These are phyloP conservation scores for Parnassius glacialis DNA, from an alignment of 2,888 invertebrate species.

Conservation along the genomic window DNA sequence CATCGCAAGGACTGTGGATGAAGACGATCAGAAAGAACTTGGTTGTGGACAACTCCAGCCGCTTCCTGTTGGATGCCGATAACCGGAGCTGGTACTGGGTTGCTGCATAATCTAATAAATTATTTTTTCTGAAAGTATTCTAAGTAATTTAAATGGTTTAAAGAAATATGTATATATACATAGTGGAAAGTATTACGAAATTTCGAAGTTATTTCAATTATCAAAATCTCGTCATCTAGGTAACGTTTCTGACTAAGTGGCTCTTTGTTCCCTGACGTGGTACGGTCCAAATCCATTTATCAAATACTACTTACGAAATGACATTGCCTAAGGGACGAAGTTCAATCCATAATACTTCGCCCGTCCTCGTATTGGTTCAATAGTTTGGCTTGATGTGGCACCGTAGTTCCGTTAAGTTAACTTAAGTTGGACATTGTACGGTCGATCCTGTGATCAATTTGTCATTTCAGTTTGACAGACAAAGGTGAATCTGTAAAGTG, in stretches of 20 bases:
- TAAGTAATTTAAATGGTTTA: too few relatives aligned
- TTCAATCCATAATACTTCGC: slow-evolving; percentile 26
- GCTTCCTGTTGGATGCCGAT: too few relatives aligned
- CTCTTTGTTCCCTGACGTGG: slow-evolving; percentile 25
- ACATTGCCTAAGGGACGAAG: slow-evolving; percentile 23
- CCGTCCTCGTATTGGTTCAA: slow-evolving; percentile 15
- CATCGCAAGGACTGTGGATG: too few relatives aligned
- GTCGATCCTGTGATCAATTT: slow-evolving; percentile 20
- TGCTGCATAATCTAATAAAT: too few relatives aligned
- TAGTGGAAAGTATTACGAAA: not conserved
- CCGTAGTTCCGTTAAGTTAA: slow-evolving; percentile 18
- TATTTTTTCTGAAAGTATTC: too few relatives aligned
- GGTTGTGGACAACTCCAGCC: too few relatives aligned
- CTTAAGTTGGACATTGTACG: slow-evolving; percentile 21
- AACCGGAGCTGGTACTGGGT: too few relatives aligned
- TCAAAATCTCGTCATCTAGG: slow-evolving; percentile 16
- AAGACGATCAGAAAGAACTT: too few relatives aligned
- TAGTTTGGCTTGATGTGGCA: slow-evolving; percentile 26
- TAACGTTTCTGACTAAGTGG: slow-evolving; percentile 21
- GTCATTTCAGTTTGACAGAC: slow-evolving; percentile 22
- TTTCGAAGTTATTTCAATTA: slow-evolving; percentile 6
- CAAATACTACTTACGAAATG: slow-evolving; percentile 28
- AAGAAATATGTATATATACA: too few relatives aligned
- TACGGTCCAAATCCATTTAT: slow-evolving; percentile 25
- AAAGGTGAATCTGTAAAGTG: slow-evolving; percentile 11